phyloP scores from a whole-genome alignment of 2,888 invertebrate species.

The Catonia carolina region DNA sequence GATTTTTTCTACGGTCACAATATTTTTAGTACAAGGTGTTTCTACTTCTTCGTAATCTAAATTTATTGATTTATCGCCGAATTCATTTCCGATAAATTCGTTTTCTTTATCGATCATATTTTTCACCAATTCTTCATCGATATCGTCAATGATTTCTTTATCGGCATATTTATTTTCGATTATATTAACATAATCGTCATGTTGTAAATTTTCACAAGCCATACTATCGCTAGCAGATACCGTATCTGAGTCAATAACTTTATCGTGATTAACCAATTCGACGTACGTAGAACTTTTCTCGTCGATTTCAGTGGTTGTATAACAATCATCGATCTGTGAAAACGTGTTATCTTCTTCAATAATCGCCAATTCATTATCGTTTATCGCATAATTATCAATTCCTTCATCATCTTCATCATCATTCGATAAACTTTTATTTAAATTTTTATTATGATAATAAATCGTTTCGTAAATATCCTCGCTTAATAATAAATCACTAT shows the following conservation, averaged over 20 bases:
- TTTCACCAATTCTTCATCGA: too few relatives aligned
- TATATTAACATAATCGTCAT: too few relatives aligned
- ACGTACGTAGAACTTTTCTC: conserved; percentile 4
- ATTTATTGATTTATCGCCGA: background rate
- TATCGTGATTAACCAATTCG: conserved; percentile 6
- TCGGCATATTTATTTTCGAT: too few relatives aligned
- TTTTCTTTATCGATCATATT: background rate
- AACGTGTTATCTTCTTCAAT: background rate
- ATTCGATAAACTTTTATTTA: conserved; percentile 13
- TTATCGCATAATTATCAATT: background rate
- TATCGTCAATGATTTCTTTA: too few relatives aligned
- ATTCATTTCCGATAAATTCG: conserved; percentile 8
- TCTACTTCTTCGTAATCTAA: conserved; percentile 4
- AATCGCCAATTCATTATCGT: background rate
- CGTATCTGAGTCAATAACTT: background rate
- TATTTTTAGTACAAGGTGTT: conserved; percentile 12
- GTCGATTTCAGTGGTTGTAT: conserved; percentile 2
- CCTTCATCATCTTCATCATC: background rate
- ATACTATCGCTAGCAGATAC: background rate
- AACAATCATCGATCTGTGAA: background rate
- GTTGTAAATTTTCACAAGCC: background rate
- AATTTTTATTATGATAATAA: conserved; percentile 21
- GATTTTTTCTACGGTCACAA: conserved; percentile 12
- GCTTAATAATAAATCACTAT: conserved; percentile 20
- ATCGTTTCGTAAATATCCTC: conserved; percentile 26